Evolutionary conservation across 2,888 invertebrate species (phyloP).

Genomic region (Cheilosia soror): DNA sequence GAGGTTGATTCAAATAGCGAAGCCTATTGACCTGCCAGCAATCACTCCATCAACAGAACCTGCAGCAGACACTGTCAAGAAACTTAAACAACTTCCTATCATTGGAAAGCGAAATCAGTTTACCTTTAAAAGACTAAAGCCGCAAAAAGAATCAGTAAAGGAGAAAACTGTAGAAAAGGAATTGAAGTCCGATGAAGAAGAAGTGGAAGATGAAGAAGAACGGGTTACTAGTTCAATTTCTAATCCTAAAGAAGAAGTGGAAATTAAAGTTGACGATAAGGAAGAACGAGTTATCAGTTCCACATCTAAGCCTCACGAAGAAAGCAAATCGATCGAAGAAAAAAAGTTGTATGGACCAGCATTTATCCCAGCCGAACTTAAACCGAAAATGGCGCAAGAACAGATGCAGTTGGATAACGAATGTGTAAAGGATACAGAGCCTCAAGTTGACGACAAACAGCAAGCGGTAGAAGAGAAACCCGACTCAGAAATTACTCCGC

Average conservation of each 20-base stretch:
- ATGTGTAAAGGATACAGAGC: background rate
- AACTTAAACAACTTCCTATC: slow-evolving; percentile 82
- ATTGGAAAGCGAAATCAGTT: slow-evolving; percentile 84
- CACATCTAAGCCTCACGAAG: background rate
- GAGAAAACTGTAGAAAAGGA: slow-evolving; percentile 69
- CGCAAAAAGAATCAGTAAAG: slow-evolving; percentile 79
- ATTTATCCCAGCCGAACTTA: slow-evolving; percentile 78
- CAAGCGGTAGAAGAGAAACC: background rate
- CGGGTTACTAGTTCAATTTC: background rate
- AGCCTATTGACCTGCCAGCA: slow-evolving; percentile 86
- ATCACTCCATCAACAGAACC: slow-evolving; percentile 81
- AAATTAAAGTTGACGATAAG: background rate
- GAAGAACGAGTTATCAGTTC: background rate
- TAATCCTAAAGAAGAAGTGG: slow-evolving; percentile 48
- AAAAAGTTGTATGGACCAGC: slow-evolving; percentile 75
- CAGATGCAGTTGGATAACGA: background rate
- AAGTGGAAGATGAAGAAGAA: slow-evolving; percentile 78
- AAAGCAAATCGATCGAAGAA: background rate
- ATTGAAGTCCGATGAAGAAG: slow-evolving; percentile 84
- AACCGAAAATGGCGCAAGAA: background rate
- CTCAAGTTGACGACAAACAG: background rate
- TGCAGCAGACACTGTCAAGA: slow-evolving; percentile 69
- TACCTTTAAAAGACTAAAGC: slow-evolving; percentile 80
- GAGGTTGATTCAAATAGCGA: slow-evolving; percentile 90
- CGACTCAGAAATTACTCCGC: background rate